Evolutionary conservation across 2,797 vertebrate species (phyloP).

Genomic region (Sciurus vulgaris): DNA sequence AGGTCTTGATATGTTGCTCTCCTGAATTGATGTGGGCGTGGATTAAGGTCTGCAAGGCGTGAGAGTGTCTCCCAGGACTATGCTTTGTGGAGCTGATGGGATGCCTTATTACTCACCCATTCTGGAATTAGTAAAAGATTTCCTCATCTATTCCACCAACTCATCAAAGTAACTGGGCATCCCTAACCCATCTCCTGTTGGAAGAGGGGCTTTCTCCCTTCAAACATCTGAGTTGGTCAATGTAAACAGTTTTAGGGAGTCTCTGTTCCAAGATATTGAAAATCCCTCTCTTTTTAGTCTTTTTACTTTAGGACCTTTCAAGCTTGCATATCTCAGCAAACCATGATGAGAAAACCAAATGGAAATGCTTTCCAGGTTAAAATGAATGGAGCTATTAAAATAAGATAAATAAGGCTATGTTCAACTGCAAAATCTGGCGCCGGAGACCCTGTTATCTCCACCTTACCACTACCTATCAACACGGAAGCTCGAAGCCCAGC

Average conservation of each 20-base stretch:
- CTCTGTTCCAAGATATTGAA: background rate
- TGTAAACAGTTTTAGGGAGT: background rate
- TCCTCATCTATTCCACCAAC: background rate
- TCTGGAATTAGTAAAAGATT: background rate
- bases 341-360: constrained; percentile 70
- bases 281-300: constrained; percentile 3
- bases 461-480: constrained; percentile 35
- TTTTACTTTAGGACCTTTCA: constrained; percentile 14
- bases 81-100: background rate
- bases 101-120: background rate
- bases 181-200: background rate
- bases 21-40: background rate
- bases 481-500: background rate
- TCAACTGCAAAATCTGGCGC: constrained; percentile 37
- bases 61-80: background rate
- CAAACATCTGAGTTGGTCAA: background rate
- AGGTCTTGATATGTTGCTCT: background rate
- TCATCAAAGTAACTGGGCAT: background rate
- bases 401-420: constrained; percentile 57
- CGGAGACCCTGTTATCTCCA: constrained; percentile 49
- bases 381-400: constrained; percentile 72
- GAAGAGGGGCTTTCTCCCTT: background rate
- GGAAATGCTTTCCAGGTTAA: constrained; percentile 62
- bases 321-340: constrained; percentile 31
- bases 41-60: background rate